Percentiles rank a stretch among this genome's conserved stretches.
Evolutionary conservation across 2,888 invertebrate species (phyloP).

Genomic region (Phlogophora meticulosa): DNA sequence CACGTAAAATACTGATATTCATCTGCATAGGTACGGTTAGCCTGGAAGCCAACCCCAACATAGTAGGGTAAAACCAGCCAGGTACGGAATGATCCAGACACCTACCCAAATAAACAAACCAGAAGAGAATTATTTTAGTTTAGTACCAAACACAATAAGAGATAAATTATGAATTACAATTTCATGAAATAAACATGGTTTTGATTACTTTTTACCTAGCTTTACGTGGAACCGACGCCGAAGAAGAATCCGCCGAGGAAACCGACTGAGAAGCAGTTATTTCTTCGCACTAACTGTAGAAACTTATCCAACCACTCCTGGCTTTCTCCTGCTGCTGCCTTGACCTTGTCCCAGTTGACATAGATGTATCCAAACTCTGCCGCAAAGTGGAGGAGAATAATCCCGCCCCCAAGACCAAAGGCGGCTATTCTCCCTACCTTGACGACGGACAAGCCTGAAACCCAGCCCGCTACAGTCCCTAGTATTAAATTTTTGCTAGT

Average conservation of each 20-base stretch:
- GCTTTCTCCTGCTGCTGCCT: slow-evolving; percentile 94
- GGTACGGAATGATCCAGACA: not conserved
- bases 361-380: slow-evolving; percentile 96
- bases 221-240: slow-evolving; percentile 93
- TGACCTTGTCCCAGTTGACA: slow-evolving; percentile 96
- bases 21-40: too few relatives aligned
- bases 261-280: slow-evolving; percentile 94
- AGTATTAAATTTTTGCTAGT: slow-evolving; percentile 78
- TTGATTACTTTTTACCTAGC: slow-evolving; percentile 42
- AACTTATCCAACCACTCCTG: slow-evolving; percentile 94
- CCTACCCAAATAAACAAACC: slow-evolving; percentile 6
- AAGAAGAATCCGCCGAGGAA: slow-evolving; percentile 96
- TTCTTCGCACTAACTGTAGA: slow-evolving; percentile 91
- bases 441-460: slow-evolving; percentile 94
- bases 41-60: not conserved
- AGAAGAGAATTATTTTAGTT: slow-evolving; percentile 11
- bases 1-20: too few relatives aligned
- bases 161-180: slow-evolving; percentile 13
- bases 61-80: not conserved
- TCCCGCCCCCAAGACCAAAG: slow-evolving; percentile 96
- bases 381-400: slow-evolving; percentile 96
- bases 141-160: slow-evolving; percentile 30
- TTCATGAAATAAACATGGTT: slow-evolving; percentile 20
- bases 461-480: slow-evolving; percentile 89
- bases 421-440: slow-evolving; percentile 97